Conservation (phyloP, 2,113 vertebrate genomes). For the Lophura nycthemera region DNA sequence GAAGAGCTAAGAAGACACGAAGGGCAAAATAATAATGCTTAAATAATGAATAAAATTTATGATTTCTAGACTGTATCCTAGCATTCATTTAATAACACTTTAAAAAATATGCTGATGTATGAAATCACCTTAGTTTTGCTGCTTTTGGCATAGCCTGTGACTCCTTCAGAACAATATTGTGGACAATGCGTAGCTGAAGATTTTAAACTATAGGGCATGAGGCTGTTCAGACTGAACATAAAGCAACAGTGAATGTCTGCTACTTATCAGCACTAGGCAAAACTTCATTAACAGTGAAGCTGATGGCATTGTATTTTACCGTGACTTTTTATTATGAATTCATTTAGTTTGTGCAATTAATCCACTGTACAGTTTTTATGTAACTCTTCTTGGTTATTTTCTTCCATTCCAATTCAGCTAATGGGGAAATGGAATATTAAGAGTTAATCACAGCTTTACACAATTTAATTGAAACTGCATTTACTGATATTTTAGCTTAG, state of each 20-base stretch:
- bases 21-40: not conserved
- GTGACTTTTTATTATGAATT: constrained; percentile 64
- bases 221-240: constrained; percentile 48
- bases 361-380: constrained; percentile 69
- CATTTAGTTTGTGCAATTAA: constrained; percentile 69
- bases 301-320: constrained; percentile 45
- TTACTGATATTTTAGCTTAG: constrained; percentile 45
- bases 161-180: constrained; percentile 56
- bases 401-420: constrained; percentile 74
- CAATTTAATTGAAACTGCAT: constrained; percentile 49
- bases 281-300: constrained; percentile 59
- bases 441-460: constrained; percentile 72
- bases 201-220: constrained; percentile 54
- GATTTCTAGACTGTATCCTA: not conserved
- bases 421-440: constrained; percentile 73
- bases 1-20: not conserved
- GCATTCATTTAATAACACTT: not conserved
- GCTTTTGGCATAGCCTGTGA: constrained; percentile 59
- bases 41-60: not conserved
- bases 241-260: constrained; percentile 60
- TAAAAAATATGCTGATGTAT: not conserved
- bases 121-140: constrained; percentile 22
- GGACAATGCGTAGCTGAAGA: constrained; percentile 55
- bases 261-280: constrained; percentile 56
- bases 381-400: constrained; percentile 64